Base-by-base conservation (phyloP, 1,140 invertebrate species). In the Cotesia typhae region DNA sequence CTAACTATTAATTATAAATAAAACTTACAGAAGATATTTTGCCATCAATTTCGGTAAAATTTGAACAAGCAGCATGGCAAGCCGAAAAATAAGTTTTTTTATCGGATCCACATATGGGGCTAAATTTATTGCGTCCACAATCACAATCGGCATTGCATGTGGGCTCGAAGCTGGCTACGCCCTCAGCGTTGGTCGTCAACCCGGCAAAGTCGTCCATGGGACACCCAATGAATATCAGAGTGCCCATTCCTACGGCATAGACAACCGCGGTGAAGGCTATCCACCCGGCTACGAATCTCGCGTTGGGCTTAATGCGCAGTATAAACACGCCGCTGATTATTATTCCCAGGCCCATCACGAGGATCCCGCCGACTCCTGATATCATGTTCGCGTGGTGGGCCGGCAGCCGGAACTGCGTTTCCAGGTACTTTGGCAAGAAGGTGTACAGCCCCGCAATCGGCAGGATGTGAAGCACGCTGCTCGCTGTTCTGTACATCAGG, bases 381-480 rank as follows among this genome's bases (percentile, higher is more conserved):
- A 97, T 93, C 89, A 97, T 92, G 81, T 95, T 96, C 51, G 96
- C 95, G 79, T 94, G 91, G 83, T 94, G 92, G 60, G 95, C 94
- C 12, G 95, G 91, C 78, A 97, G 86, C 73, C 94, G 89, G 87
- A 97, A 98, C 89, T 97, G 95, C 61, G 92, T 94, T 88, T 97
- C 95, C 75, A 98, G 87, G 84, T 97, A 98, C 85, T 98, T 98
- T 63, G 96, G 96, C 77, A 97, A 88, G 86, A 97, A 98, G 55
- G 95, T 96, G 85, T 97, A 96, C 6, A 96, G 88, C 4, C 95
- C 96, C 70, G 94, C 94, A 76, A 97, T 95, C 53, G 95, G 95
- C 79, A 97, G 88, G 77, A 97, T 91, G 81, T 97, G 95, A 6
- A 98, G 88, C 14, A 97, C 95, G 69, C 92, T 95, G 75, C 93